Percentiles rank a stretch among this genome's conserved stretches.
These are phyloP conservation scores for Natrix natrix DNA, from an alignment of 2,797 vertebrate species.

Conservation along the genomic window DNA sequence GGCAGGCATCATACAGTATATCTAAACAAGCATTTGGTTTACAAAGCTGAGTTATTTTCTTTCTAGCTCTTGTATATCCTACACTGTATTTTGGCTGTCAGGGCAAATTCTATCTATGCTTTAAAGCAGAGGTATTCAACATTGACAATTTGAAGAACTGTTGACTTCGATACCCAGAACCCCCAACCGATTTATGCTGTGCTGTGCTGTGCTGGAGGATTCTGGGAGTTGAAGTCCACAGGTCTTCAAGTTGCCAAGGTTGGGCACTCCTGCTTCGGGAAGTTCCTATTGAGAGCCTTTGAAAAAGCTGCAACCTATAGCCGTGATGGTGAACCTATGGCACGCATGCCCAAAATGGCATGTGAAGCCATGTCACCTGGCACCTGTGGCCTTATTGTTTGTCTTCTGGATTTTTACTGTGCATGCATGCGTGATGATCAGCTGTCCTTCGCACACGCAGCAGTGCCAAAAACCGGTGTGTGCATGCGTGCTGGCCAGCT, in stretches of 20 bases:
- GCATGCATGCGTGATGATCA: too few relatives aligned
- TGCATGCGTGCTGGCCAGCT: too few relatives aligned
- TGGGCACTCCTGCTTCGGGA: not conserved
- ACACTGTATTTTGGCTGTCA: not conserved
- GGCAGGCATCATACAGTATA: not conserved
- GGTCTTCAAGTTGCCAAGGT: not conserved
- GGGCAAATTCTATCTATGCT: not conserved
- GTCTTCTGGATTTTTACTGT: too few relatives aligned
- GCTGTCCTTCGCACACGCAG: too few relatives aligned
- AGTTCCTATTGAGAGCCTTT: not conserved
- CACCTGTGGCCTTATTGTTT: too few relatives aligned
- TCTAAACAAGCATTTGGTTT: not conserved
- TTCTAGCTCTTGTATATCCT: not conserved
- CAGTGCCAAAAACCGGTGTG: too few relatives aligned
- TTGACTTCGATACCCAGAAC: not conserved
- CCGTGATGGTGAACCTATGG: too few relatives aligned
- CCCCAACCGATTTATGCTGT: not conserved
- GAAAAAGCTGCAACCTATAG: not conserved
- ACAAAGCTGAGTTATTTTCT: not conserved
- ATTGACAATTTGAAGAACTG: not conserved
- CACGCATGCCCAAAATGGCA: too few relatives aligned
- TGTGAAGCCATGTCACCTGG: too few relatives aligned
- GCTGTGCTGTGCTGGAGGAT: too few relatives aligned
- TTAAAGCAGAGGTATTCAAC: not conserved
- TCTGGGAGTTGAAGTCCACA: not conserved